Percentiles rank a stretch among this genome's conserved stretches.
Conservation (phyloP, 1,140 invertebrate genomes). For the Augochlora pura region DNA sequence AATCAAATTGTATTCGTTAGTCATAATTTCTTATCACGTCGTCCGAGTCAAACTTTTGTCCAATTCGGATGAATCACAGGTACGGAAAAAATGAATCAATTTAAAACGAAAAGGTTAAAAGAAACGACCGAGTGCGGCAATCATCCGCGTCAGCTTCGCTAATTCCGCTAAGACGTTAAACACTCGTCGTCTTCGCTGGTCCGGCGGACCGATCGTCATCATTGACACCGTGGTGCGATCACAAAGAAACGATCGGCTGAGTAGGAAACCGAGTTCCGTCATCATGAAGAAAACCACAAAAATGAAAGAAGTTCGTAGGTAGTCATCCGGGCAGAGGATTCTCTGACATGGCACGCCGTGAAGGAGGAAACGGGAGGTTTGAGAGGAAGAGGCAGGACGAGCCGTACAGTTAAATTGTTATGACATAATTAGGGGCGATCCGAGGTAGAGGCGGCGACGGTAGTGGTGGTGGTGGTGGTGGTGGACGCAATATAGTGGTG, state of each 20-base stretch:
- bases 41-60: too few relatives aligned
- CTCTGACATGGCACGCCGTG: not conserved
- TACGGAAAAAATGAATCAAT: too few relatives aligned
- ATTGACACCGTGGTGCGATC: constrained; percentile 14
- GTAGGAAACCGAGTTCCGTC: constrained; percentile 1
- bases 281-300: constrained; percentile 39
- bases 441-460: constrained; percentile 11
- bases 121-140: too few relatives aligned
- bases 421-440: constrained; percentile 75
- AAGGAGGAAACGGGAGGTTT: constrained; percentile 19
- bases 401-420: constrained; percentile 71
- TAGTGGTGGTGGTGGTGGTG: too few relatives aligned
- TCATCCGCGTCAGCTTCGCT: too few relatives aligned
- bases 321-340: constrained; percentile 3
- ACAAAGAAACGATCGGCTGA: constrained; percentile 22
- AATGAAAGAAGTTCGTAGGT: constrained; percentile 34
- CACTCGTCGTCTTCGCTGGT: too few relatives aligned
- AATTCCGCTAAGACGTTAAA: too few relatives aligned
- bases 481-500: not conserved
- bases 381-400: not conserved
- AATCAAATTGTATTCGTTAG: too few relatives aligned
- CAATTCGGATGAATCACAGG: too few relatives aligned
- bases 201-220: not conserved
- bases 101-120: too few relatives aligned
- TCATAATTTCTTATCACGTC: too few relatives aligned